Evolutionary conservation across 2,888 invertebrate species (phyloP).

Genomic region (Coelopa pilipes): DNA sequence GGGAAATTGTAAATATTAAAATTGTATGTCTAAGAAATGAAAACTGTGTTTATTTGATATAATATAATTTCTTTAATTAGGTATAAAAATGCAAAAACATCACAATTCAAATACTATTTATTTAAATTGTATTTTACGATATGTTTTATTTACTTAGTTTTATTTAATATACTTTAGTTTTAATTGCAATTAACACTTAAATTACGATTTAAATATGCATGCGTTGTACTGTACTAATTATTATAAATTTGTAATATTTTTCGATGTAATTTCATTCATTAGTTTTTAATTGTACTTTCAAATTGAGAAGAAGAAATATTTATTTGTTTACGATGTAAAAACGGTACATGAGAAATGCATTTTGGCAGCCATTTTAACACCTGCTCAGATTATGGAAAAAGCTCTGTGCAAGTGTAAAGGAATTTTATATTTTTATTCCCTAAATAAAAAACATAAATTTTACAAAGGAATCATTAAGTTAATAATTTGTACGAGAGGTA

Average conservation of each 20-base stretch:
- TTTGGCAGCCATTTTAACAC: slow-evolving; percentile 61
- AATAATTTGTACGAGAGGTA: slow-evolving; percentile 42
- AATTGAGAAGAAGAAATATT: slow-evolving; percentile 26
- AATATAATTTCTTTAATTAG: slow-evolving; percentile 3
- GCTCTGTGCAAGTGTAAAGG: slow-evolving; percentile 49
- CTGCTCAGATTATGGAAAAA: slow-evolving; percentile 21
- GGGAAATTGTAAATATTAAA: slow-evolving; percentile 28
- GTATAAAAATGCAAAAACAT: slow-evolving; percentile 23
- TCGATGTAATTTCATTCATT: slow-evolving; percentile 34
- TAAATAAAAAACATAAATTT: slow-evolving; percentile 56
- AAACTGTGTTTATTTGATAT: slow-evolving; percentile 26
- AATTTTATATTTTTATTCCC: slow-evolving; percentile 64
- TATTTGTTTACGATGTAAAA: slow-evolving; percentile 36
- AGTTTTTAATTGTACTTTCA: slow-evolving; percentile 34
- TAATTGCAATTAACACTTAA: slow-evolving; percentile 40
- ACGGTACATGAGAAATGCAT: slow-evolving; percentile 41
- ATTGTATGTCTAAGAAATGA: slow-evolving; percentile 22
- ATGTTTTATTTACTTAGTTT: slow-evolving; percentile 27
- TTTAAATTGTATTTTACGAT: slow-evolving; percentile 13
- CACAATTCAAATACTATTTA: slow-evolving; percentile 31
- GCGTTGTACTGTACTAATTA: slow-evolving; percentile 25
- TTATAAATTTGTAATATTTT: slow-evolving; percentile 40
- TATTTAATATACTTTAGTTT: slow-evolving; percentile 37
- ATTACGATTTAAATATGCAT: neutral
- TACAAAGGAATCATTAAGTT: slow-evolving; percentile 43